Conservation (phyloP, 92 coral and sea anemone species). For the Actinernus sp. region DNA sequence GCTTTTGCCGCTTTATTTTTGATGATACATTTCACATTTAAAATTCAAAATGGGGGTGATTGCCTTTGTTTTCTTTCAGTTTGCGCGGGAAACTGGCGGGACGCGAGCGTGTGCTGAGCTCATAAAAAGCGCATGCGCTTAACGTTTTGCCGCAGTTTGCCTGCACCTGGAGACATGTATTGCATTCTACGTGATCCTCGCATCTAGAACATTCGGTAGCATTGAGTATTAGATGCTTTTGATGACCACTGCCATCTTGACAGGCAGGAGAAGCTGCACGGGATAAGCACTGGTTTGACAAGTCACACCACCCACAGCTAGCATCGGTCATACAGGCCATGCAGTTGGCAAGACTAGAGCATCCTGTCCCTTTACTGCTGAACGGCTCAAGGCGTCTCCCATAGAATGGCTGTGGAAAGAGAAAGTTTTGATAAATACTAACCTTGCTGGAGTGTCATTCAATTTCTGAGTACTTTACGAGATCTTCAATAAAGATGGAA, state of each 20-base stretch:
- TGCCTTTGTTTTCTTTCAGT: too few relatives aligned
- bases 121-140: too few relatives aligned
- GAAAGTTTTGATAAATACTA: too few relatives aligned
- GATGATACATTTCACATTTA: too few relatives aligned
- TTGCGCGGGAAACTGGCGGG: too few relatives aligned
- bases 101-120: too few relatives aligned
- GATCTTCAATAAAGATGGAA: too few relatives aligned
- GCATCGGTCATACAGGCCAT: slow-evolving; percentile 90
- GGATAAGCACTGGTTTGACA: slow-evolving; percentile 52
- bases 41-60: too few relatives aligned
- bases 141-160: too few relatives aligned
- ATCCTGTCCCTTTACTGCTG: slow-evolving; percentile 41
- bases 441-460: too few relatives aligned
- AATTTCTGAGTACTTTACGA: too few relatives aligned
- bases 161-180: slow-evolving; percentile 73
- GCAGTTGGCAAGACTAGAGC: slow-evolving; percentile 62
- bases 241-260: slow-evolving; percentile 48
- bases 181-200: slow-evolving; percentile 74
- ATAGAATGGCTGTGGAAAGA: slow-evolving; percentile 33
- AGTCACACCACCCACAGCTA: slow-evolving; percentile 93
- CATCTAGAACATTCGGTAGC: slow-evolving; percentile 79
- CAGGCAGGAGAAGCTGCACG: slow-evolving; percentile 58
- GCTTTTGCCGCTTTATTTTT: too few relatives aligned
- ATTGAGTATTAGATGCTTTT: slow-evolving; percentile 67
- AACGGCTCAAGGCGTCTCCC: slow-evolving; percentile 79